Evolutionary conservation across 2,797 vertebrate genomes (phyloP).

Genomic region (Myoxocephalus aenaeus): DNA sequence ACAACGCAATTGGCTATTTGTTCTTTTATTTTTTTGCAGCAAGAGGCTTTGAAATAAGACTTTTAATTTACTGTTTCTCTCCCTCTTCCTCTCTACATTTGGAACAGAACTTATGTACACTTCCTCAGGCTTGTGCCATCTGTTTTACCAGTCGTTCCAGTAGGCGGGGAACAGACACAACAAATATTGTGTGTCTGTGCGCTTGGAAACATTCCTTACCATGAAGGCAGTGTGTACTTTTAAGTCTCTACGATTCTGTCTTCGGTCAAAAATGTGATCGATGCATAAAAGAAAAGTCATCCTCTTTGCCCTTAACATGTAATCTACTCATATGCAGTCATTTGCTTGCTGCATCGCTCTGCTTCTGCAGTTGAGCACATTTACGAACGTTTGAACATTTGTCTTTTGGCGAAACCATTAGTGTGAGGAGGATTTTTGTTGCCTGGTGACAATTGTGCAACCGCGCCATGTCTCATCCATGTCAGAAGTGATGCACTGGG

Average conservation of each 20-base stretch:
- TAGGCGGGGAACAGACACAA: constrained; percentile 66
- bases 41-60: constrained; percentile 60
- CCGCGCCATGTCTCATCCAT: constrained; percentile 39
- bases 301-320: constrained; percentile 35
- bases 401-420: constrained; percentile 44
- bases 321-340: constrained; percentile 12
- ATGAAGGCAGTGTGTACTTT: constrained; percentile 12
- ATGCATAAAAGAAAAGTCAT: constrained; percentile 15
- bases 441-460: constrained; percentile 64
- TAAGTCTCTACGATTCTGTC: constrained; percentile 23
- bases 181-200: constrained; percentile 47
- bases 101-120: constrained; percentile 58
- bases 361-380: constrained; percentile 36
- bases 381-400: constrained; percentile 44
- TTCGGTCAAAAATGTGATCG: constrained; percentile 21
- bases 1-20: constrained; percentile 6
- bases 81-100: constrained; percentile 44
- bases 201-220: constrained; percentile 29
- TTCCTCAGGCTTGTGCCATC: constrained; percentile 75
- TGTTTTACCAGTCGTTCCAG: constrained; percentile 65
- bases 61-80: constrained; percentile 65
- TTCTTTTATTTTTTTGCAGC: constrained; percentile 1
- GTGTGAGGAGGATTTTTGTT: constrained; percentile 41
- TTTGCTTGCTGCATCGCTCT: constrained; percentile 13
- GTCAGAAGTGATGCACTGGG: constrained; percentile 63